These are phyloP conservation scores for Aldrovandia affinis DNA, from an alignment of 2,797 vertebrate genomes.

Conservation along the genomic window DNA sequence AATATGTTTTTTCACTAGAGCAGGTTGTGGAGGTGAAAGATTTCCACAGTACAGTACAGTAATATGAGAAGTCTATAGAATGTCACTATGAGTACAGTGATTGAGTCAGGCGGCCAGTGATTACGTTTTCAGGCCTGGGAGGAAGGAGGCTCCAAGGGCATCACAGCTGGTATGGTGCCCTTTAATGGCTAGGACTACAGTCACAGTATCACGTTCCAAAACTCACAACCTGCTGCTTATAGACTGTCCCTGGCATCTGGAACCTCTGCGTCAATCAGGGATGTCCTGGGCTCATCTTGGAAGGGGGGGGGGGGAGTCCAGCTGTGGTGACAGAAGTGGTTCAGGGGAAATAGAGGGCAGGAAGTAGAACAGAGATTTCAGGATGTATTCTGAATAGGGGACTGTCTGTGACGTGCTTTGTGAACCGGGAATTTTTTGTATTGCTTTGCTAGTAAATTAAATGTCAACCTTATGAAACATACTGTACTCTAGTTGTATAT, in stretches of 20 bases:
- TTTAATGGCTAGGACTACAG: not conserved
- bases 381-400: slow-evolving; percentile 63
- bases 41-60: not conserved
- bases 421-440: not conserved
- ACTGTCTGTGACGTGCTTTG: slow-evolving; percentile 46
- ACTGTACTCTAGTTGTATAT: not conserved
- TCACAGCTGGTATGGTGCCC: not conserved
- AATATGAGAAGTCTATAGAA: not conserved
- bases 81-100: not conserved
- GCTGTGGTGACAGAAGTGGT: slow-evolving; percentile 53
- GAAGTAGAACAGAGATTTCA: slow-evolving; percentile 46
- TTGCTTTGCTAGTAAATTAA: not conserved
- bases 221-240: not conserved
- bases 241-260: slow-evolving; percentile 46
- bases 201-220: not conserved
- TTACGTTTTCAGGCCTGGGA: not conserved
- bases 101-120: not conserved
- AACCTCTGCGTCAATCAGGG: slow-evolving; percentile 44
- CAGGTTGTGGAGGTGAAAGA: not conserved
- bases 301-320: slow-evolving; percentile 38
- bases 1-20: not conserved
- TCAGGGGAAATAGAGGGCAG: slow-evolving; percentile 56
- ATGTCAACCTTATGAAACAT: not conserved
- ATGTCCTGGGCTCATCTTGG: slow-evolving; percentile 37
- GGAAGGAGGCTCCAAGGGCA: not conserved